phyloP scores from a whole-genome alignment of 1,140 invertebrate species.

The Oryzaephilus surinamensis region DNA sequence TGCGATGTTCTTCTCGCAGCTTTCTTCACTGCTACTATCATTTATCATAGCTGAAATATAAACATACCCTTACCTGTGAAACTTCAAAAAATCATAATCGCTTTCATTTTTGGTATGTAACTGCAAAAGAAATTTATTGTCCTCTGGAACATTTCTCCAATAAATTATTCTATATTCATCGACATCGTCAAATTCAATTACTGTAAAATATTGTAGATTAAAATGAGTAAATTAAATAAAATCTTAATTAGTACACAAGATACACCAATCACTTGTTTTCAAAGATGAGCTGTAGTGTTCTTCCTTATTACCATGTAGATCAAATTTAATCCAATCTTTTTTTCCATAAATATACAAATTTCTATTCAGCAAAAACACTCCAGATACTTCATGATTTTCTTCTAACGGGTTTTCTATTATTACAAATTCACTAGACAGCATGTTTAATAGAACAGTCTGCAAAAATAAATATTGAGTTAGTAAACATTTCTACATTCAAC shows the following conservation, averaged over 20 bases:
- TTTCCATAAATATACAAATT: slow-evolving; percentile 57
- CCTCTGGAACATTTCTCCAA: slow-evolving; percentile 70
- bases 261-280: slow-evolving; percentile 53
- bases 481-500: too few species aligned
- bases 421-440: slow-evolving; percentile 82
- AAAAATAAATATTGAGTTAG: too few species aligned
- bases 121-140: slow-evolving; percentile 55
- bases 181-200: slow-evolving; percentile 61
- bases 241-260: slow-evolving; percentile 46
- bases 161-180: slow-evolving; percentile 62
- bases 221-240: neutral
- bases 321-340: slow-evolving; percentile 58
- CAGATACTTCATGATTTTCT: slow-evolving; percentile 44
- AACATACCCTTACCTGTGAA: too few species aligned
- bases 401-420: slow-evolving; percentile 75
- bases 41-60: too few species aligned
- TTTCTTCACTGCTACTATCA: too few species aligned
- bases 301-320: slow-evolving; percentile 62
- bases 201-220: slow-evolving; percentile 31
- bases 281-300: slow-evolving; percentile 47
- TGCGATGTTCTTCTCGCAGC: too few species aligned
- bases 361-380: slow-evolving; percentile 66
- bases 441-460: slow-evolving; percentile 74
- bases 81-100: slow-evolving; percentile 54
- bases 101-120: slow-evolving; percentile 45